Base-by-base conservation (phyloP, 2,888 invertebrate genomes). In the Dendrolimus houi region DNA sequence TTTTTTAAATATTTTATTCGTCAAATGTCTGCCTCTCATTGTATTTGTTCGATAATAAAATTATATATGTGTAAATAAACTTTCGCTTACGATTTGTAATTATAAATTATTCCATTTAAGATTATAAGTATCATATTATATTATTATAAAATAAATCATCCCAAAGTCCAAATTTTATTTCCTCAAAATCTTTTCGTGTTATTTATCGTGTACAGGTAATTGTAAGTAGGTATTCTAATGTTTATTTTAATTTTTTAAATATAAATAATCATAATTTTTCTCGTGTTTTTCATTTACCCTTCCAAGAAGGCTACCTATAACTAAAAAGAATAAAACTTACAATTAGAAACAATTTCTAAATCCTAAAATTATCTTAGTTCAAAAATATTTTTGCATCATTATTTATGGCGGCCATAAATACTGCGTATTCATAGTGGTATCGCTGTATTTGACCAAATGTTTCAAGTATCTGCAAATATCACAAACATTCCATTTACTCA, bases 181-280 rank as follows among this genome's bases (percentile, higher is more conserved):
- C 72, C 71, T 81, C 77, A 70, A 84, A 84, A 82, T 75, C 75
- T 65, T 75, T 79, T 81, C 71, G 75, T 77, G 72, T 82, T 85
- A 85, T 87, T 87, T 85, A 84, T 87, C 69, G 70, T 88, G 87
- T 89, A 89, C 89, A 89, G 85, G 72, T 87, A 87, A 85, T 85
- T 84, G 69, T 87, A 87, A 87, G 85, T 87, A 87, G 83, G 79
- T 84, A 81, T 75, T 80, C 69, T 85, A 82, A 85, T 77, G 80
- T 29, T 85, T 83, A 85, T 82, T 81, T 82, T 85, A 83, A 83
- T 87, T 86, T 87, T 87, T 88, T 86, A 79, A 86, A 86, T 86
- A 85, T 84, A 87, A 84, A 85, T 88, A 87, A 88, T 88, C 84
- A 82, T 83, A 83, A 83, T 83, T 87, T 86, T 85, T 84, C 67